Base-by-base conservation (phyloP, 2,113 vertebrate species). In the Sminthopsis crassicaudata region DNA sequence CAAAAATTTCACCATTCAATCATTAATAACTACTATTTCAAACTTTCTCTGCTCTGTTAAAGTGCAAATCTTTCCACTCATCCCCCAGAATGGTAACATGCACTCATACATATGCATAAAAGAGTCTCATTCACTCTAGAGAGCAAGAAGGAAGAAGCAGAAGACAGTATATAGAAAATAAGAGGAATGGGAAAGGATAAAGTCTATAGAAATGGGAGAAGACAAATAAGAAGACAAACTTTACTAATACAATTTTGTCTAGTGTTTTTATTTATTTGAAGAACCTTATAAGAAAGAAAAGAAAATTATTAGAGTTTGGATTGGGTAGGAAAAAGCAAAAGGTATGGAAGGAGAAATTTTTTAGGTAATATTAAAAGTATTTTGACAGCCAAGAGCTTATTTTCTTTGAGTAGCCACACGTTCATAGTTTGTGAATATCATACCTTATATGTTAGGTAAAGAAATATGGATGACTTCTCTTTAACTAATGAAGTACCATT, bases 81-180 rank as follows among this genome's bases (percentile, higher is more conserved):
- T n/a, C 93, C 93, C 94, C 93, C 95, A 95, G 96, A 97, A 96
- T 46, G 93, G 91, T 95, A 95, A 96, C 95, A 88, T 95, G 53
- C 95, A 96, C 95, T 97, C 95, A 96, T 93, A 60, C 30, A 60
- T 60, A 30, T 60, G 57, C 30, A 60, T 30, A 10, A 60, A 60
- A 30, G 57, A 60, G 57, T 30, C 36, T 67, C 16, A 30, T 60
- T 60, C 27, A 30, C 10, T 97, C 95, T 95, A 95, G 92, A 92
- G 91, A 96, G 53, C 91, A 94, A 88, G 30, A 90, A 88, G 55
- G 84, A 50, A 94, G 55, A 89, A 27, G 25, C 16, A 46, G 91
- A 54, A 26, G 53, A 23, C 3, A 16, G 19, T 9, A 16, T 27
- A 60, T 2, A 60, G 57, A 60, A 22, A 53, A 23, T 53, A n/a